Evolutionary conservation across 1,140 invertebrate species (phyloP), one percentile per base, ranked within the genome.

Genomic region (Pseudomyrmex pallidus): DNA sequence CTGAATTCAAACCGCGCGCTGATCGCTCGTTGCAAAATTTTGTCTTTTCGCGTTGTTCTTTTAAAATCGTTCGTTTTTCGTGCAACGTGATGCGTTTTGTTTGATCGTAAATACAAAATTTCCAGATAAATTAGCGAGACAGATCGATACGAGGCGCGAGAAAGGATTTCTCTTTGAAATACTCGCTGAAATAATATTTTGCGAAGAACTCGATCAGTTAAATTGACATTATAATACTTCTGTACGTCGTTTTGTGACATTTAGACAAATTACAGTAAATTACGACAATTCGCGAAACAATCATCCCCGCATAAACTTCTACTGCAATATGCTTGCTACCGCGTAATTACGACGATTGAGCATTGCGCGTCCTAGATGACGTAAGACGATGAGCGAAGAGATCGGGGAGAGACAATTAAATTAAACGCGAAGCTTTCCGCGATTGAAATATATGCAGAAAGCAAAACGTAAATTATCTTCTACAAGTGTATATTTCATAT

Each of bases 1-100:
- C 76, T 56, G 72, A 80, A 61, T 80, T 80, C 76, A 80, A 80
- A 80, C 8, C 2, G 2, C 10, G 35, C 35, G 52, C 10, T 7
- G 20, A n/a, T 25, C 22, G 3, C 3, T 25, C 15, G 46, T 20
- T 17, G 48, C 22, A 68, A 10, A 13, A 12, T 7, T 2, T 17
- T 48, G 4, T 35, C 1, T 22, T 57, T 15, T 20, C 3, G 17
- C 1, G 12, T 57, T 35, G 4, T 50, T 44, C 20, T 0, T 5
- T 12, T 13, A 52, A 64, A 17, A 9, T 12, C 22, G 22, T 2
- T 8, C 25, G 10, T 44, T 66, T 76, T 52, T 5, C 20, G 2
- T 54, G 25, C 12, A 56, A 20, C n/a, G 20, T 66, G 35, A 35
- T 5, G 35, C 7, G 35, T 35, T 7, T 7, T 1, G 35, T 35